These are phyloP conservation scores for Margarornis squamiger DNA, from an alignment of 2,797 vertebrate species.

Conservation along the genomic window DNA sequence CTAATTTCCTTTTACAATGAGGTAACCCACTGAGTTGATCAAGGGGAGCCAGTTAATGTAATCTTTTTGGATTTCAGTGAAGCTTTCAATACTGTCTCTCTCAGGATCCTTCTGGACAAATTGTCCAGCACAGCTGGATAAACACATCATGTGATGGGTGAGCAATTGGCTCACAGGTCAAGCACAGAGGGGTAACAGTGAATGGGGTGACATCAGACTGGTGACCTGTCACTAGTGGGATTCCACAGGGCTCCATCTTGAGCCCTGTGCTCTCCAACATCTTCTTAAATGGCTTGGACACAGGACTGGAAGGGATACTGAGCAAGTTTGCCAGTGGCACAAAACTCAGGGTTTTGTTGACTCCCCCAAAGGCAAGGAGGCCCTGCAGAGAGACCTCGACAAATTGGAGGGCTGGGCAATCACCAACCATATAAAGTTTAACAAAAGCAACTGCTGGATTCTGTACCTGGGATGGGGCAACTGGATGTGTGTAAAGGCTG, in stretches of 20 bases:
- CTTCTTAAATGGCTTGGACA: not conserved
- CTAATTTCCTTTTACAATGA: not conserved
- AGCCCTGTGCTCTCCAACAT: not conserved
- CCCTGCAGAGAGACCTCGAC: not conserved
- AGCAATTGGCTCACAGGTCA: accelerated
- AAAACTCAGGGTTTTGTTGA: not conserved
- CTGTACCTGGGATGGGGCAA: not conserved
- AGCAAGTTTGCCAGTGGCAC: not conserved
- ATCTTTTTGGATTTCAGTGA: not conserved
- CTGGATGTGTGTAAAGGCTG: accelerated
- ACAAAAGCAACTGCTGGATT: accelerated
- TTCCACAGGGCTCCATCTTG: not conserved
- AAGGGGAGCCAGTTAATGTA: not conserved
- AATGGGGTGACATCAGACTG: not conserved
- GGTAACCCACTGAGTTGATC: not conserved
- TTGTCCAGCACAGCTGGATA: not conserved
- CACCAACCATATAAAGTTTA: not conserved
- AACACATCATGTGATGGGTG: accelerated
- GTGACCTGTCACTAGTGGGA: too few species aligned
- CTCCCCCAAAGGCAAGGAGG: not conserved
- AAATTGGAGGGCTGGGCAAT: not conserved
- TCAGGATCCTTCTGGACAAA: not conserved
- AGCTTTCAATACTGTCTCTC: not conserved
- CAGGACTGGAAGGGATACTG: not conserved
- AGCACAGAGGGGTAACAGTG: not conserved